These are phyloP conservation scores for Himalopsyche tibetana DNA, from an alignment of 2,888 invertebrate genomes.

Conservation along the genomic window DNA sequence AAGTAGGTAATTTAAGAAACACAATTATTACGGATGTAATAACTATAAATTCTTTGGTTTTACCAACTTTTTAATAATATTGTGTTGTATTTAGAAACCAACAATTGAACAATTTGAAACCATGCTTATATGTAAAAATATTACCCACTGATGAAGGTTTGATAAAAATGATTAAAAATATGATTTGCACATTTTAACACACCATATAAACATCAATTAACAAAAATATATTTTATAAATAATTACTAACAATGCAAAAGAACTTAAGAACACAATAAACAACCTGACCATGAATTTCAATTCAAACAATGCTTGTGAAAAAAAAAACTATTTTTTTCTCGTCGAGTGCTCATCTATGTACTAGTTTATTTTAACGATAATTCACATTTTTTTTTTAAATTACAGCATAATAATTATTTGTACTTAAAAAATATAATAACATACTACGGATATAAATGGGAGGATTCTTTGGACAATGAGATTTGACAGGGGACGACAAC, in stretches of 20 bases:
- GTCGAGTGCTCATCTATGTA: background rate
- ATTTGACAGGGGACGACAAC: background rate
- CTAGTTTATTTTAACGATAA: slow-evolving; percentile 15
- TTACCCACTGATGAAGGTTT: too few relatives aligned
- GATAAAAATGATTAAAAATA: too few relatives aligned
- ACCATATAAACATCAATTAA: slow-evolving; percentile 6
- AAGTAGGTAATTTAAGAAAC: too few relatives aligned
- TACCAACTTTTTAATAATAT: too few relatives aligned
- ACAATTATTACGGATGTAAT: too few relatives aligned
- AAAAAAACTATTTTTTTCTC: background rate
- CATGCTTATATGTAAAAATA: too few relatives aligned
- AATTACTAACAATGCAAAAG: background rate
- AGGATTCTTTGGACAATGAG: slow-evolving; percentile 45
- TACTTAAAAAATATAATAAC: slow-evolving; percentile 41
- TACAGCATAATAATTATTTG: slow-evolving; percentile 41
- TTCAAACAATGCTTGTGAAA: slow-evolving; percentile 1
- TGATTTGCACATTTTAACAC: background rate
- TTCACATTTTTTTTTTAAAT: slow-evolving; percentile 41
- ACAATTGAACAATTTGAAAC: too few relatives aligned
- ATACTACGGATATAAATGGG: slow-evolving; percentile 22
- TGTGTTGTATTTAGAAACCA: too few relatives aligned
- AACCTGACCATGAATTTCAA: background rate
- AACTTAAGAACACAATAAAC: background rate
- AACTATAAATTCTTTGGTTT: too few relatives aligned
- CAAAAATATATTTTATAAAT: background rate